Base-by-base conservation (phyloP, 2,888 invertebrate species). In the Cosmorhoe ocellata region DNA sequence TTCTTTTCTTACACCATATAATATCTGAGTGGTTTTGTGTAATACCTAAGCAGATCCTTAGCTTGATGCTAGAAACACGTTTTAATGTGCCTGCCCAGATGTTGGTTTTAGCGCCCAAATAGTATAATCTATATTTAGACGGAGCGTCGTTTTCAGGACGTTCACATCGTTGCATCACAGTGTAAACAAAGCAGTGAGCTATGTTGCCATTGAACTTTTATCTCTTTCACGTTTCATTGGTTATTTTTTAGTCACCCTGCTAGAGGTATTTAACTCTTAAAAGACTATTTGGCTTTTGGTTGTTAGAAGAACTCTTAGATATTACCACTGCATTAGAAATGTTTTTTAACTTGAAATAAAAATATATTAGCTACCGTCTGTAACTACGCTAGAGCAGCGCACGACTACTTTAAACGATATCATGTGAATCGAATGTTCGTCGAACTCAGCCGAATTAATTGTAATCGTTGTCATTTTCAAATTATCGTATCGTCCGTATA, bases 91-190 rank as follows among this genome's bases (percentile, higher is more conserved):
- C 64, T 67, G 56, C 61, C 66, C 77, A 76, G 72, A 76, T 79
- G 76, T 66, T 72, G 71, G 64, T 73, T 74, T 36, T 79, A 73
- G 74, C 75, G 74, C 74, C 79, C 75, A 81, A 83, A 82, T 80
- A 81, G 81, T 73, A 62, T 59, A 58, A 18, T 51, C 74, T 83
- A 83, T 76, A 75, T 73, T 69, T 81, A 80, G 75, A 63, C 39
- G 61, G 61, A 57, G 69, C 64, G 59, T 59, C 64, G 64, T 65
- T 53, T 56, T 51, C 68, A 79, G 81, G 81, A 69, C 83, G 68
- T 84, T 81, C 79, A 81, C 82, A 74, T 61, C 61, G 53, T 27
- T 39, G 50, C 52, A 39, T 43, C 52, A 46, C 56, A 58, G 61
- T 42, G 47, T 45, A 50, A 44, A 48, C 43, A 45, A 36, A 39